These are phyloP conservation scores for Setophaga petechia DNA, from an alignment of 2,113 vertebrate genomes.

Conservation along the genomic window DNA sequence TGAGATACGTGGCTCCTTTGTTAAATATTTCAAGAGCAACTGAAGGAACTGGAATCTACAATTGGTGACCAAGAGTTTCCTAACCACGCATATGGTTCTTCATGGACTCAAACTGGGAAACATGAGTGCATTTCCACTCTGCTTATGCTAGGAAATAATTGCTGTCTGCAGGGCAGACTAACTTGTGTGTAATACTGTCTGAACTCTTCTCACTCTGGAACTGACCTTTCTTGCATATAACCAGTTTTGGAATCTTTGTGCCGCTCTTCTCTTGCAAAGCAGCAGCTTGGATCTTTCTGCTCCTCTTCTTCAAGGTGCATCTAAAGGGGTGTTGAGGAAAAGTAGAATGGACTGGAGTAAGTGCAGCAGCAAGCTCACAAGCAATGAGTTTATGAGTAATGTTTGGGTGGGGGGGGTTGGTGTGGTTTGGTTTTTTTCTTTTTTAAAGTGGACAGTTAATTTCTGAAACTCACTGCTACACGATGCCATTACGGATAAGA, in stretches of 20 bases:
- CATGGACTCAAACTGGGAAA: not conserved
- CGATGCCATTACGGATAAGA: not conserved
- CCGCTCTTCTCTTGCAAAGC: not conserved
- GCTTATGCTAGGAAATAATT: not conserved
- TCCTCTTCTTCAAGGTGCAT: not conserved
- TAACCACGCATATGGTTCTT: not conserved
- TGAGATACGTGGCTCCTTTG: not conserved
- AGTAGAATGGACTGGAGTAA: not conserved
- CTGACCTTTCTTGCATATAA: not conserved
- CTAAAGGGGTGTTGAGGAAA: not conserved
- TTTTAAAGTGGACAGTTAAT: not conserved
- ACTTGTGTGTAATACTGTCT: not conserved
- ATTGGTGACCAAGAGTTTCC: not conserved
- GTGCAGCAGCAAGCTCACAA: not conserved
- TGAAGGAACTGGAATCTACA: not conserved
- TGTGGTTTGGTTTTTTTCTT: fast-evolving
- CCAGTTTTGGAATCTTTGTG: not conserved
- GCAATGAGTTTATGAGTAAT: not conserved
- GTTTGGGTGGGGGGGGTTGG: fast-evolving
- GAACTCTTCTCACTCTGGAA: not conserved
- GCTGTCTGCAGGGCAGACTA: not conserved
- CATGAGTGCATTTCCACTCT: not conserved
- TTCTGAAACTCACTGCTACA: not conserved
- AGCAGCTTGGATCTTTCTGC: not conserved
- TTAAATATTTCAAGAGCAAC: not conserved